phyloP scores from a whole-genome alignment of 2,888 invertebrate genomes.

The Hyposoter dolosus region DNA sequence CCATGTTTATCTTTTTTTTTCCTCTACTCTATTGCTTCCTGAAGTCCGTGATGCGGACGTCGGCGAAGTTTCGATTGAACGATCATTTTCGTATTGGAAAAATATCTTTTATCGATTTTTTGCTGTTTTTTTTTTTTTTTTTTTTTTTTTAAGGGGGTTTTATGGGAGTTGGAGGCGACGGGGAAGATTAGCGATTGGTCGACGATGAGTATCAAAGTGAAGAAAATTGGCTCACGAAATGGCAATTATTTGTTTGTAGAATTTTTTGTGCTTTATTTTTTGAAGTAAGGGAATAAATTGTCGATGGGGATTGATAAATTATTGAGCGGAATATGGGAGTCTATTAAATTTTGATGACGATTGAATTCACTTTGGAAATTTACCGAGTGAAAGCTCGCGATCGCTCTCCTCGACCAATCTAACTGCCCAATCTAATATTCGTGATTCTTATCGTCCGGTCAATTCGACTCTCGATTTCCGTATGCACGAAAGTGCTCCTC shows the following conservation, averaged over 20 bases:
- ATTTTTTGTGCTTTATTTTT: too few relatives aligned
- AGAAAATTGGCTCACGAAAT: too few relatives aligned
- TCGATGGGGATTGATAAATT: neutral
- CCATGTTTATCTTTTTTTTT: slow-evolving; percentile 26
- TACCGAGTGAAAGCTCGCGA: slow-evolving; percentile 3
- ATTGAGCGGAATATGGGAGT: neutral
- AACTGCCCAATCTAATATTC: slow-evolving; percentile 22
- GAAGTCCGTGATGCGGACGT: neutral
- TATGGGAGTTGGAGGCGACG: too few relatives aligned
- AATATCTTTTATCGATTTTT: too few relatives aligned
- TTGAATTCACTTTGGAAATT: neutral
- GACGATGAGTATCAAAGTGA: too few relatives aligned
- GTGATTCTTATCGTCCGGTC: slow-evolving; percentile 29
- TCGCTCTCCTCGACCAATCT: neutral
- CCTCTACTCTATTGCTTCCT: neutral
- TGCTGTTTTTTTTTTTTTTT: neutral
- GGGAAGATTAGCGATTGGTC: too few relatives aligned
- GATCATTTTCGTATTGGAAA: neutral
- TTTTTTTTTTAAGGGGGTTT: neutral
- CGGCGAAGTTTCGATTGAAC: neutral
- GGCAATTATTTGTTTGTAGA: too few relatives aligned
- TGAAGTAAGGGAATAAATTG: neutral
- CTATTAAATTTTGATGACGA: neutral
- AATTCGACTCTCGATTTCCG: slow-evolving; percentile 28
- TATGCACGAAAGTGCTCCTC: neutral